Evolutionary conservation across 2,113 vertebrate species (phyloP), one percentile per base, ranked within the genome.

Genomic region (Gnathonemus echidnorhynchus): DNA sequence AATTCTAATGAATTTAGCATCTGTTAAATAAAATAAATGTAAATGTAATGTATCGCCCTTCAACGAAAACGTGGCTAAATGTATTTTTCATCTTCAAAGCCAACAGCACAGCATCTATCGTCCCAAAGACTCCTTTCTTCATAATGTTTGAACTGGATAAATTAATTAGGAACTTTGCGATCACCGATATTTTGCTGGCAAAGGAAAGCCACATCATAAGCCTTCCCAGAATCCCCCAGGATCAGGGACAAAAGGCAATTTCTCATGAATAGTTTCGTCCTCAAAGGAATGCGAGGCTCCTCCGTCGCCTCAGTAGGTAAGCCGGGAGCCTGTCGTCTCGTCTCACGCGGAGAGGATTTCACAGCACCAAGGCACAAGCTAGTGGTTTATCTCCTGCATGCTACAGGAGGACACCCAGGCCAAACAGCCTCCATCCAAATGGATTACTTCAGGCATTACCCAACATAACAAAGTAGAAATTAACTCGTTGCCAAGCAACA

Each of bases 401-500:
- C 58, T 77, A 42, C 46, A 74, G 27, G 77, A 88, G 87, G 19
- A 88, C 0, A 35, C 8, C 86, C 35, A 17, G 24, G 46, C 52
- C 39, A 56, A 66, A 27, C 13, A 90, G 27, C 39, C 39, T 86
- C 31, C 45, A 88, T 39, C 89, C 89, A 88, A 88, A 77, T 77
- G 89, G 86, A 90, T 90, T 77, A 87, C 62, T 49, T 90, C 46
- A 70, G 50, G 84, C 89, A 74, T 87, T 49, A 58, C 86, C 66
- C 66, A 53, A 77, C 77, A 50, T 21, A 77, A 90, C 62, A 87
- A 90, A 86, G 42, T 86, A 39, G 52, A 90, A 86, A 66, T 86
- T n/a, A 90, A 48, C 31, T 49, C 53, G 89, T 90, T 90, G 89
- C 89, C 86, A 90, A 77, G 89, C 89, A 90, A 90, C 89, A 45